phyloP scores from a whole-genome alignment of 64 coral and sea anemone species.

The Stichodactyla mertensii region DNA sequence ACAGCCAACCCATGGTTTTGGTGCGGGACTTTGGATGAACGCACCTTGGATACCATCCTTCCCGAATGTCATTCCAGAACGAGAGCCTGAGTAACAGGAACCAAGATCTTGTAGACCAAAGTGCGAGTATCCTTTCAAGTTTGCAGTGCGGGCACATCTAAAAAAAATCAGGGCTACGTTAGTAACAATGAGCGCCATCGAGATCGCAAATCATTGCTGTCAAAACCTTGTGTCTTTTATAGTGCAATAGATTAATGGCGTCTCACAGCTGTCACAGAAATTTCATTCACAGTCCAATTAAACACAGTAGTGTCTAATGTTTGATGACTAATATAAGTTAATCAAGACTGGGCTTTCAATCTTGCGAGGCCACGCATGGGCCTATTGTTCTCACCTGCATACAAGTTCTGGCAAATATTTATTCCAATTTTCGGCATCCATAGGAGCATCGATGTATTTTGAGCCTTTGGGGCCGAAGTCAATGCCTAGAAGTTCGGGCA shows the following conservation, averaged over 20 bases:
- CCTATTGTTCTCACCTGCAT: slow-evolving; percentile 58
- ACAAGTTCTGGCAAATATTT: slow-evolving; percentile 67
- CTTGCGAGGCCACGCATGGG: too few species aligned
- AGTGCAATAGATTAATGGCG: too few species aligned
- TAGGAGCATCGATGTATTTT: slow-evolving; percentile 57
- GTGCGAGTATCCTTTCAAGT: slow-evolving; percentile 72
- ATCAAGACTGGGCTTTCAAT: too few species aligned
- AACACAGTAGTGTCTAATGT: too few species aligned
- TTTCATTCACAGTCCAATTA: too few species aligned
- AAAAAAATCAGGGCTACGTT: background rate
- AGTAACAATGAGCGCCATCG: too few species aligned
- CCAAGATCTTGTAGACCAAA: slow-evolving; percentile 93
- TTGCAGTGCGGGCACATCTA: slow-evolving; percentile 73
- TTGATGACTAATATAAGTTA: too few species aligned
- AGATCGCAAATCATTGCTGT: too few species aligned
- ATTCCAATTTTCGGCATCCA: slow-evolving; percentile 59
- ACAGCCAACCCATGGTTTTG: slow-evolving; percentile 93
- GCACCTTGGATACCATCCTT: slow-evolving; percentile 75
- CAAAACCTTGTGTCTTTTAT: too few species aligned
- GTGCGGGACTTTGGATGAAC: slow-evolving; percentile 61
- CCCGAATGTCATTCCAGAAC: slow-evolving; percentile 65
- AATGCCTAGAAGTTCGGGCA: slow-evolving; percentile 76
- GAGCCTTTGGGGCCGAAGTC: slow-evolving; percentile 45
- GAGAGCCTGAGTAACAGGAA: slow-evolving; percentile 80
- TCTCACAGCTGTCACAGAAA: too few species aligned